Evolutionary conservation across 1,140 invertebrate genomes (phyloP), one percentile per base, ranked within the genome.

Genomic region (Eriosoma lanigerum): DNA sequence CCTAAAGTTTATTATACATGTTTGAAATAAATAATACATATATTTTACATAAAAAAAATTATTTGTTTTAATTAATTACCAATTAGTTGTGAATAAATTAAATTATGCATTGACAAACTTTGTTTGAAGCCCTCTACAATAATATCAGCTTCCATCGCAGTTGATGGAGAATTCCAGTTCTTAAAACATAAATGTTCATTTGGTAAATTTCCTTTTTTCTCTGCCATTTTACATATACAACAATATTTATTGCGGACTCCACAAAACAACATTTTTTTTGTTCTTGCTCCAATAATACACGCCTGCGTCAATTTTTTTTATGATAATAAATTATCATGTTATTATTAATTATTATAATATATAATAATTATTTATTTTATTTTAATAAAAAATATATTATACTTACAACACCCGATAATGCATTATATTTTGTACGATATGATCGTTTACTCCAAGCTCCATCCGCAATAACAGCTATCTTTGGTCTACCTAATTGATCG

Each of bases 361-460:
- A n/a, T n/a, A n/a, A n/a, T n/a, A n/a, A n/a, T n/a, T n/a, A n/a
- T n/a, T n/a, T n/a, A n/a, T n/a, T n/a, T n/a, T n/a, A n/a, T n/a
- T n/a, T n/a, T n/a, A n/a, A n/a, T n/a, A n/a, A n/a, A n/a, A n/a
- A n/a, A n/a, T n/a, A n/a, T n/a, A n/a, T n/a, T n/a, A n/a, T 29
- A 60, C 58, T 60, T 60, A 60, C 58, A 60, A 60, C 26, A 32
- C 60, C 17, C 0, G 60, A 32, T 62, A 38, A 38, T 19, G 60
- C 29, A 10, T 32, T 62, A 38, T 62, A 62, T 62, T 62, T 38
- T 32, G 26, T 62, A 19, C 8, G 24, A 21, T 66, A 46, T 38
- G 38, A 66, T 21, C 38, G 38, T 44, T 66, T 66, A 66, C 62
- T 66, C 62, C 62, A 66, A 12, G 38, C 62, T 38, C 62, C 62